Conservation (phyloP, 1,140 invertebrate species). For the Drosophila seguyi region DNA sequence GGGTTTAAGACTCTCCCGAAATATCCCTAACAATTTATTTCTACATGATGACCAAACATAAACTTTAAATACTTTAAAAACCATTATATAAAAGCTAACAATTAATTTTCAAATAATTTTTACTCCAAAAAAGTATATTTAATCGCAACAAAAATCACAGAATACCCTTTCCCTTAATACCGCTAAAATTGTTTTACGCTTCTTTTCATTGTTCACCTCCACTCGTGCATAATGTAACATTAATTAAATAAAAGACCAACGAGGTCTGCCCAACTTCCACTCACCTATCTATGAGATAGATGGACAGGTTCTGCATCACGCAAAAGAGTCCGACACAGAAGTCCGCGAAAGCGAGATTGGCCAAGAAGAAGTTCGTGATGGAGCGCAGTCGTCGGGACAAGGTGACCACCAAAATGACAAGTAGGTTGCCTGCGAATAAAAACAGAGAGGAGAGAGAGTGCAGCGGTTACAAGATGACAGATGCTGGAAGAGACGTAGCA, state of each 20-base stretch:
- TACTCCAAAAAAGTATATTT: no score
- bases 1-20: rapidly evolving
- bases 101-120: background rate
- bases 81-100: background rate
- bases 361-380: slow-evolving; percentile 94
- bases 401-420: slow-evolving; percentile 93
- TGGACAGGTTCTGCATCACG: slow-evolving; percentile 92
- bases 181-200: background rate
- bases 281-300: slow-evolving; percentile 91
- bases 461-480: slow-evolving; percentile 1
- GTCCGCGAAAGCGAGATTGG: slow-evolving; percentile 93
- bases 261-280: slow-evolving; percentile 39
- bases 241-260: slow-evolving; percentile 16
- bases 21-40: background rate
- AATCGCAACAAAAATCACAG: background rate
- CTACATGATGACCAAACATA: background rate
- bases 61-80: background rate
- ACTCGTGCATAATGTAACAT: slow-evolving; percentile 14
- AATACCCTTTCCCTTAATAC: background rate
- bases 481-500: slow-evolving; percentile 8
- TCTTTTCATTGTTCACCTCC: background rate
- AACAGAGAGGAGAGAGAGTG: slow-evolving; percentile 2
- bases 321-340: slow-evolving; percentile 94
- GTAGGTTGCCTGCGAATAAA: slow-evolving; percentile 89
- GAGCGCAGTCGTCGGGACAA: slow-evolving; percentile 91